Percentiles rank a stretch among this genome's conserved stretches.
These are phyloP conservation scores for Quadroppia sp. DNA, from an alignment of 2,888 invertebrate genomes.

Conservation along the genomic window DNA sequence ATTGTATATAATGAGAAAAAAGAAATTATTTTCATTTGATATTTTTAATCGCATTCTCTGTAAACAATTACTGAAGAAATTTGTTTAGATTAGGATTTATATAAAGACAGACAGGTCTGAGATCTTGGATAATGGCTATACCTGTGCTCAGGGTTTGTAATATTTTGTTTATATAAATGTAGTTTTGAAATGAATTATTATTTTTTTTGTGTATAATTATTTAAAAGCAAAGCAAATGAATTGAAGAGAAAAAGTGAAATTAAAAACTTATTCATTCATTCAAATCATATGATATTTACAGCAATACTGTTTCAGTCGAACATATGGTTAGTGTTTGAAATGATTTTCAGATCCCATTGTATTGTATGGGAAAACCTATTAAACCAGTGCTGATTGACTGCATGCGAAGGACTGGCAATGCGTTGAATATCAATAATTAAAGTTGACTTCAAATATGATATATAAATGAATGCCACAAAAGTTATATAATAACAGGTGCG, in stretches of 20 bases:
- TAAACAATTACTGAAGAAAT: too few species aligned
- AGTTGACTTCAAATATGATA: constrained; percentile 21
- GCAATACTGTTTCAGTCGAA: not conserved
- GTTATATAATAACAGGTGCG: constrained; percentile 28
- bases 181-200: not conserved
- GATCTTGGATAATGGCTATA: too few species aligned
- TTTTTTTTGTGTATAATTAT: not conserved
- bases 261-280: not conserved
- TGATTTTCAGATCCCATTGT: not conserved
- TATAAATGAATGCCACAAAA: constrained; percentile 19
- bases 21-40: too few species aligned
- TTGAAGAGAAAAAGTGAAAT: not conserved
- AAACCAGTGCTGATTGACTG: constrained; percentile 5
- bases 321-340: constrained; percentile 4
- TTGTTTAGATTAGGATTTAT: too few species aligned
- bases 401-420: constrained; percentile 8
- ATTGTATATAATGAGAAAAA: too few species aligned
- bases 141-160: not conserved
- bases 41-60: too few species aligned
- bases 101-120: too few species aligned
- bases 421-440: constrained; percentile 23
- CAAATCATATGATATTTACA: not conserved
- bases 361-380: constrained; percentile 16
- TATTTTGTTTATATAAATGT: not conserved
- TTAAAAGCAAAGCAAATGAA: not conserved